Percentiles rank a stretch among this genome's conserved stretches.
Conservation (phyloP, 2,113 vertebrate genomes). For the Psephotus haematonotus region DNA sequence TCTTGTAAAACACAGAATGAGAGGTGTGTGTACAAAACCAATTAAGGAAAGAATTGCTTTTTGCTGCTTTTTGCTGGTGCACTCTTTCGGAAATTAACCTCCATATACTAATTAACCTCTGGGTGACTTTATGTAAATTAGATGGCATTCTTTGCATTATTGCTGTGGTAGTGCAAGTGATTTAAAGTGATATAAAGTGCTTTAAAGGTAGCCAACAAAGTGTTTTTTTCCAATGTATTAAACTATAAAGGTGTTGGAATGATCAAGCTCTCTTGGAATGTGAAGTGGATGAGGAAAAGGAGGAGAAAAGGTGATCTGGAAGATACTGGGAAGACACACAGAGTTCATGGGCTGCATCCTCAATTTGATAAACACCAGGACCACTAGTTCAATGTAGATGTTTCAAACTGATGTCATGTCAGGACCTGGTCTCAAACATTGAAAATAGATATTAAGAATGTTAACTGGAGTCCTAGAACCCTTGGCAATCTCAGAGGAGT, state of each 20-base stretch:
- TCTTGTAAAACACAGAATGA: conserved; percentile 39
- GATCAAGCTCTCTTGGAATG: background rate
- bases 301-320: background rate
- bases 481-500: background rate
- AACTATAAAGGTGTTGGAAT: background rate
- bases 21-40: conserved; percentile 35
- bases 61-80: conserved; percentile 38
- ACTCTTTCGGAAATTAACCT: conserved; percentile 66
- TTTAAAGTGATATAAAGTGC: conserved; percentile 15
- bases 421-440: background rate
- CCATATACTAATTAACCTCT: conserved; percentile 65
- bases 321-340: background rate
- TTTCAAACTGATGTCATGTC: background rate
- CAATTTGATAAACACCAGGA: background rate
- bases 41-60: conserved; percentile 64
- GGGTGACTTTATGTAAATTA: conserved; percentile 65
- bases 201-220: conserved; percentile 24
- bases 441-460: background rate
- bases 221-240: conserved; percentile 16
- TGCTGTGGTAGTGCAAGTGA: background rate
- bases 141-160: conserved; percentile 30
- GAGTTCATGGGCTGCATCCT: background rate
- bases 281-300: background rate
- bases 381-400: background rate
- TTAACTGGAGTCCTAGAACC: background rate